A percentile compares a stretch with the other conserved stretches of the same genome.
These are phyloP conservation scores for Pantherophis guttatus DNA, from an alignment of 2,113 vertebrate genomes.

Conservation along the genomic window DNA sequence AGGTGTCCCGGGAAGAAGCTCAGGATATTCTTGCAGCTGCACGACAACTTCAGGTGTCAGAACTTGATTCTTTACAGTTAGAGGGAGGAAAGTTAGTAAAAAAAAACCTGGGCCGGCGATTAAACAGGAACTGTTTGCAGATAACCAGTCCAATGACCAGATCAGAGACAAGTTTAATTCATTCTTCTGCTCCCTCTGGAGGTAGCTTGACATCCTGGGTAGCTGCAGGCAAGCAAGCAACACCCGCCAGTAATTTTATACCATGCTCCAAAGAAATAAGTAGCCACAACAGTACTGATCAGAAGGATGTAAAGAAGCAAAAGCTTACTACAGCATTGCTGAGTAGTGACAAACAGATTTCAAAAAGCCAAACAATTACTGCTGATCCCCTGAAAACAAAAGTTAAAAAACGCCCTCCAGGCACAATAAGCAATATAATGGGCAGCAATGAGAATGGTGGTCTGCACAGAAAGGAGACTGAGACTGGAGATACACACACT, in stretches of 20 bases:
- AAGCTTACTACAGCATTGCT: accelerated
- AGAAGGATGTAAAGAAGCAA: background rate
- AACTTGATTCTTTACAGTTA: slow-evolving; percentile 71
- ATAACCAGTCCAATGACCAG: background rate
- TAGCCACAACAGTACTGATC: accelerated
- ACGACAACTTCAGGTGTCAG: slow-evolving; percentile 71
- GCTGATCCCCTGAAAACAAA: background rate
- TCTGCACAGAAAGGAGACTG: background rate
- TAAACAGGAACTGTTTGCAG: slow-evolving; percentile 64
- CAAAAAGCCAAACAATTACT: background rate
- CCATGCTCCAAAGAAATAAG: accelerated
- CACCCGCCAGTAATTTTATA: background rate
- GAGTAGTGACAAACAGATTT: background rate
- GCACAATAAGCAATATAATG: background rate
- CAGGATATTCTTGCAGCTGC: slow-evolving; percentile 78
- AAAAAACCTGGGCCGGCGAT: slow-evolving; percentile 48
- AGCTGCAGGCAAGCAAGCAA: background rate
- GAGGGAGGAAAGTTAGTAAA: slow-evolving; percentile 66
- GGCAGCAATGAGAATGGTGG: background rate
- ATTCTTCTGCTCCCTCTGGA: slow-evolving; percentile 10
- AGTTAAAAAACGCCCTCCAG: background rate
- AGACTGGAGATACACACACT: background rate
- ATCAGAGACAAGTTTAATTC: background rate
- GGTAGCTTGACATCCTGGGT: slow-evolving; percentile 4
- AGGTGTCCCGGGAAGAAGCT: slow-evolving; percentile 69